A percentile compares a stretch with the other conserved stretches of the same genome.
These are phyloP conservation scores for Physocephala rufipes DNA, from an alignment of 2,888 invertebrate species.

Conservation along the genomic window DNA sequence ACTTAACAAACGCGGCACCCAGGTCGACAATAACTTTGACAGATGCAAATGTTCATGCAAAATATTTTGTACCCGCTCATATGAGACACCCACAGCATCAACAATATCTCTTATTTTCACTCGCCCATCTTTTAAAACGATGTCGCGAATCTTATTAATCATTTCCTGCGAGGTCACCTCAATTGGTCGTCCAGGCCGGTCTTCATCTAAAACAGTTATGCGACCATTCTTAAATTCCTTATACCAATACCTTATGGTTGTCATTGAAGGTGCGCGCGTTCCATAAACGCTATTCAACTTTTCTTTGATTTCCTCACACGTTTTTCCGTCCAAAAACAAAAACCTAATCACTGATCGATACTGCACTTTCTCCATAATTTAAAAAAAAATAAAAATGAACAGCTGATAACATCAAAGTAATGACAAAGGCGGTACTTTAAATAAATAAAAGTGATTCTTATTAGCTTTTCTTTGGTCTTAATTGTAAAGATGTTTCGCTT, in stretches of 20 bases:
- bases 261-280: conserved; percentile 22
- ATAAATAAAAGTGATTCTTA: too few relatives aligned
- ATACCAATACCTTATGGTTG: conserved; percentile 28
- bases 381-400: too few relatives aligned
- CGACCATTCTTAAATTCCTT: conserved; percentile 24
- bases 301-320: conserved; percentile 30
- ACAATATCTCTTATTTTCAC: background rate
- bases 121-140: background rate
- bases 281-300: conserved; percentile 24
- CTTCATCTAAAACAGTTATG: conserved; percentile 24
- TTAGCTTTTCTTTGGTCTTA: too few relatives aligned
- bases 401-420: too few relatives aligned
- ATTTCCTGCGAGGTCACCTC: conserved; percentile 20
- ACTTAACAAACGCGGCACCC: conserved; percentile 23
- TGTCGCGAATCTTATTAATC: background rate
- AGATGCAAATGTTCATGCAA: background rate
- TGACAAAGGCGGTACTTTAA: too few relatives aligned
- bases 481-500: too few relatives aligned
- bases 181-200: conserved; percentile 24
- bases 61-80: conserved; percentile 17
- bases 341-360: conserved; percentile 8
- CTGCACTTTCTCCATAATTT: conserved; percentile 24
- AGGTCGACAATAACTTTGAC: conserved; percentile 19
- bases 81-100: background rate
- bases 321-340: conserved; percentile 22